Evolutionary conservation across 2,113 vertebrate genomes (phyloP), one percentile per base, ranked within the genome.

Genomic region (Copsychus sechellarum): DNA sequence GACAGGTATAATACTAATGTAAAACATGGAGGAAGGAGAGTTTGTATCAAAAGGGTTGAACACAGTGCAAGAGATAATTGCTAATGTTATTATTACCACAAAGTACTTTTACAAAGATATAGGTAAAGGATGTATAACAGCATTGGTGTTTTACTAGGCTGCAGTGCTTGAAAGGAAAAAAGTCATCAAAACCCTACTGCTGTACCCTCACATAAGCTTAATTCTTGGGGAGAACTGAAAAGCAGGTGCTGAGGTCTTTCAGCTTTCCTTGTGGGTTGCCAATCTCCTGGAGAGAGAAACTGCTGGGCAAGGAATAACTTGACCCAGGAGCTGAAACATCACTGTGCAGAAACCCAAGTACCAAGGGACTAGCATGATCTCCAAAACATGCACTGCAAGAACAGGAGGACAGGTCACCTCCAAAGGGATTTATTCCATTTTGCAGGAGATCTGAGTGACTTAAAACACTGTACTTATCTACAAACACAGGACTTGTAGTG

Each of bases 381-480:
- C 57, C 62, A 42, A 50, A n/a, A 61, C 33, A 43, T 0, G 0
- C 26, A 12, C 0, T 29, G 53, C 54, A 57, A 86, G 81, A 77
- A 0, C 33, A 47, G 77, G 50, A 48, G 4, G 5, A 73, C 0
- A 34, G 51, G 45, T 57, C 47, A 45, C 60, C 40, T 67, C 60
- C 56, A 60, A 45, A 51, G 47, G 22, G 38, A 24, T 86, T 93
- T 62, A 42, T 47, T 71, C 31, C 62, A 25, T 14, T 62, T 54
- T 50, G 21, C 14, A 70, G 42, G 40, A 28, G 36, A 28, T 21
- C 5, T 14, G 2, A 89, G 42, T 6, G 26, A 36, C 42, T 79
- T 45, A 33, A 11, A 87, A 80, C 26, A 40, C 43, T 62, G 9
- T 7, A 40, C 34, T 82, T 77, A 57, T 28, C 40, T 78, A 24